Evolutionary conservation across 2,797 vertebrate species (phyloP).

Genomic region (Schizopygopsis pylzovi): DNA sequence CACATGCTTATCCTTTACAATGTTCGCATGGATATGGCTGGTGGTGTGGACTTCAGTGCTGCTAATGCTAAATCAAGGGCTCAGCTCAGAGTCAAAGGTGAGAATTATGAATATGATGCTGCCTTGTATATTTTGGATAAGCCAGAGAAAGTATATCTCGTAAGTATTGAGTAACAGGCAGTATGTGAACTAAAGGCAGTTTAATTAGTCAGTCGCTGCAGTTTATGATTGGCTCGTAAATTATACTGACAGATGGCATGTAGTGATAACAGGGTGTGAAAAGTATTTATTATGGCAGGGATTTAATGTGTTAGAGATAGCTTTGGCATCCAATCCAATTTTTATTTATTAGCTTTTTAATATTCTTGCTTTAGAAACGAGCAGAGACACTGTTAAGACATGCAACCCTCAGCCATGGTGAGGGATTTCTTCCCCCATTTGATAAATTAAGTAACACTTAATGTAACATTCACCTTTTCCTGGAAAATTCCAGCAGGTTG

Average conservation of each 20-base stretch:
- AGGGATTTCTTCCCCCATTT: slow-evolving; percentile 54
- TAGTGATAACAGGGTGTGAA: slow-evolving; percentile 59
- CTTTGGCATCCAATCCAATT: slow-evolving; percentile 52
- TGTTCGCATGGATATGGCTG: slow-evolving; percentile 89
- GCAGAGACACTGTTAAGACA: slow-evolving; percentile 60
- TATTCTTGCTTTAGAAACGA: neutral
- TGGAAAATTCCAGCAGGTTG: slow-evolving; percentile 78
- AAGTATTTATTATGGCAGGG: slow-evolving; percentile 60
- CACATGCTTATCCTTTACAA: slow-evolving; percentile 90
- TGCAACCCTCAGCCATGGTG: slow-evolving; percentile 60
- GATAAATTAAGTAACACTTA: slow-evolving; percentile 65
- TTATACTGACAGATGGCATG: slow-evolving; percentile 31
- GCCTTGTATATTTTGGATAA: neutral
- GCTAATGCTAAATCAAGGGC: slow-evolving; percentile 94
- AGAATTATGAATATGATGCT: slow-evolving; percentile 50
- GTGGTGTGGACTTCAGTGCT: slow-evolving; percentile 90
- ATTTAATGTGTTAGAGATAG: slow-evolving; percentile 61
- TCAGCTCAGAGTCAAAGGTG: slow-evolving; percentile 97
- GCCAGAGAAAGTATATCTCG: neutral
- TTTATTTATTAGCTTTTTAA: slow-evolving; percentile 3
- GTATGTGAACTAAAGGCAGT: neutral
- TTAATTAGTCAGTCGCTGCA: slow-evolving; percentile 14
- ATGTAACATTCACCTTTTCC: slow-evolving; percentile 77
- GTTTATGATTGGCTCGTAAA: slow-evolving; percentile 28
- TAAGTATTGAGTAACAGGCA: neutral